Evolutionary conservation across 1,140 invertebrate species (phyloP).

Genomic region (Neotoxoptera formosana): DNA sequence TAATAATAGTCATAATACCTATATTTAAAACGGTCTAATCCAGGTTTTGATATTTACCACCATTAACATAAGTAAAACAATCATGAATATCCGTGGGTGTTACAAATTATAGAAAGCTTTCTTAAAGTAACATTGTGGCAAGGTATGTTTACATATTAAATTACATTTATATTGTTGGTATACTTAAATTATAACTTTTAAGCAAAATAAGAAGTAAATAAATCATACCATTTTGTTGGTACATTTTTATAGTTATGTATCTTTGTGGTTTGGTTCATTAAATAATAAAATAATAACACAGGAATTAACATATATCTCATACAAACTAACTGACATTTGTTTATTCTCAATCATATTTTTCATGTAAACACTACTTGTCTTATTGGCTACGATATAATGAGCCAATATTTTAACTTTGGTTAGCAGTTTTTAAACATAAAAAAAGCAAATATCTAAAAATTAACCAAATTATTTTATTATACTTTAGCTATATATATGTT

Average conservation of each 20-base stretch:
- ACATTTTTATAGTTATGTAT: neutral
- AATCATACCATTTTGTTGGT: neutral
- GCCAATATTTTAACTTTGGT: neutral
- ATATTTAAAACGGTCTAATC: too few relatives aligned
- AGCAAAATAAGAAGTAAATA: neutral
- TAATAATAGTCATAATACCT: neutral
- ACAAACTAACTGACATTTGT: neutral
- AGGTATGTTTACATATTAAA: neutral
- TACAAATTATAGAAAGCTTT: neutral
- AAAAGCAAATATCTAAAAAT: neutral
- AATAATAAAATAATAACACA: neutral
- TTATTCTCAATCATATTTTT: constrained; percentile 20
- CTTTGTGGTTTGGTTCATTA: neutral
- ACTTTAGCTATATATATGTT: neutral
- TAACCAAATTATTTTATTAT: neutral
- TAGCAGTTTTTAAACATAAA: neutral
- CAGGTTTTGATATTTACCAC: neutral
- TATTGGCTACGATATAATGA: neutral
- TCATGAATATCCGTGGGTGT: neutral
- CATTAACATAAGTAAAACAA: neutral
- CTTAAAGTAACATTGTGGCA: neutral
- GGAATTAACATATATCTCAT: neutral
- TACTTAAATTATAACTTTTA: neutral
- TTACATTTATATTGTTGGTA: neutral
- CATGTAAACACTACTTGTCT: neutral